phyloP scores from a whole-genome alignment of 2,113 vertebrate genomes.

The Cynoglossus semilaevis region DNA sequence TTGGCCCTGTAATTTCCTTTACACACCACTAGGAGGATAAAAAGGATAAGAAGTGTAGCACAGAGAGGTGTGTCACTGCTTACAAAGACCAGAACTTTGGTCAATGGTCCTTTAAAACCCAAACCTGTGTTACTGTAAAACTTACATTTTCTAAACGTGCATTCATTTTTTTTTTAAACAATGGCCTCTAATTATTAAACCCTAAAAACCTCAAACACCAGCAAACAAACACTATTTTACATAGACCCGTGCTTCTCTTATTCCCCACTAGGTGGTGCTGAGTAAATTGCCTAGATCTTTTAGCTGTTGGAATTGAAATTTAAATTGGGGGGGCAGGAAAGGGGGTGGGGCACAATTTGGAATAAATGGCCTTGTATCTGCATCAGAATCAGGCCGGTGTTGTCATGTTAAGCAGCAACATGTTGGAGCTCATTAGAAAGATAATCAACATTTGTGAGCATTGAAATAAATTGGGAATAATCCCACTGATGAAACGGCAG shows the following conservation, averaged over 20 bases:
- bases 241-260: not conserved
- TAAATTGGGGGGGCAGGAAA: conserved; percentile 28
- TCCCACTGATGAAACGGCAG: conserved; percentile 23
- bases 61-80: too few species aligned
- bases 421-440: conserved; percentile 68
- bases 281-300: conserved; percentile 48
- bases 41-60: too few species aligned
- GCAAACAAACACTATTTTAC: not conserved
- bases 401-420: conserved; percentile 70
- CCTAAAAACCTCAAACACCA: too few species aligned
- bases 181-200: too few species aligned
- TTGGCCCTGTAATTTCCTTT: too few species aligned
- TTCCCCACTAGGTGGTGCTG: conserved; percentile 72
- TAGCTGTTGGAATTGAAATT: conserved; percentile 11
- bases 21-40: too few species aligned
- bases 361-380: conserved; percentile 14
- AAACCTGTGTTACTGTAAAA: too few species aligned
- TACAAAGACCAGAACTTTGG: too few species aligned
- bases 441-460: conserved; percentile 64
- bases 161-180: too few species aligned
- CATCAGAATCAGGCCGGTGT: conserved; percentile 64
- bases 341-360: conserved; percentile 13
- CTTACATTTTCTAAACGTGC: too few species aligned
- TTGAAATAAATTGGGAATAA: conserved; percentile 23
- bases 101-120: too few species aligned